Percentiles rank a stretch among this genome's conserved stretches.
Evolutionary conservation across 2,797 vertebrate genomes (phyloP).

Genomic region (Gymnocypris eckloni): DNA sequence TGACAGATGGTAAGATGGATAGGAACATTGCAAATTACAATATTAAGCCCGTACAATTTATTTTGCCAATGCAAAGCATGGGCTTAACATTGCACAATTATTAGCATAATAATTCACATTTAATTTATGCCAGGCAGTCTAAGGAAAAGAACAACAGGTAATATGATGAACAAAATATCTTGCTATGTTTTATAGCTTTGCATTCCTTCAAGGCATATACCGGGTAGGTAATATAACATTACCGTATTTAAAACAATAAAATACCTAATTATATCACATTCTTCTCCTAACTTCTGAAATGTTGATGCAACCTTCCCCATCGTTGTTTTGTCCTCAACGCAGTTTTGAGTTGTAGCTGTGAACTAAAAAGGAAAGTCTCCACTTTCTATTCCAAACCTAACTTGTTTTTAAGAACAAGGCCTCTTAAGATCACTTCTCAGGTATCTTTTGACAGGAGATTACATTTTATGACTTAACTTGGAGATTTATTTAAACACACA

Average conservation of each 20-base stretch:
- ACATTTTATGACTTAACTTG: background rate
- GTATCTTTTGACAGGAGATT: background rate
- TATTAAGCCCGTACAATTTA: constrained; percentile 4
- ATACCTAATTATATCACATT: background rate
- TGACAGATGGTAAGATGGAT: constrained; percentile 22
- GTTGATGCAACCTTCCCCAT: background rate
- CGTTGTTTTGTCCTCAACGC: background rate
- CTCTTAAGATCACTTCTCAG: background rate
- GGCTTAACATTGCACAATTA: background rate
- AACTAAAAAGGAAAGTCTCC: background rate
- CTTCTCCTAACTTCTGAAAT: background rate
- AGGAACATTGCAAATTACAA: constrained; percentile 4
- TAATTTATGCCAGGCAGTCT: background rate
- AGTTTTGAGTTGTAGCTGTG: background rate
- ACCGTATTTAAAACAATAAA: background rate
- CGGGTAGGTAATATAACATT: background rate
- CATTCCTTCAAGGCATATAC: background rate
- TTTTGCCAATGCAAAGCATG: background rate
- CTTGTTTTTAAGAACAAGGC: too few species aligned
- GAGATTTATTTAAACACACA: background rate
- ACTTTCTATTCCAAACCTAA: background rate
- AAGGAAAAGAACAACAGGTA: background rate
- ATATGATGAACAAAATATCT: background rate
- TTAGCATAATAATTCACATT: background rate
- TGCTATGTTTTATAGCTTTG: background rate